Evolutionary conservation across 2,888 invertebrate species (phyloP).

Genomic region (Linnaemya vulpina): DNA sequence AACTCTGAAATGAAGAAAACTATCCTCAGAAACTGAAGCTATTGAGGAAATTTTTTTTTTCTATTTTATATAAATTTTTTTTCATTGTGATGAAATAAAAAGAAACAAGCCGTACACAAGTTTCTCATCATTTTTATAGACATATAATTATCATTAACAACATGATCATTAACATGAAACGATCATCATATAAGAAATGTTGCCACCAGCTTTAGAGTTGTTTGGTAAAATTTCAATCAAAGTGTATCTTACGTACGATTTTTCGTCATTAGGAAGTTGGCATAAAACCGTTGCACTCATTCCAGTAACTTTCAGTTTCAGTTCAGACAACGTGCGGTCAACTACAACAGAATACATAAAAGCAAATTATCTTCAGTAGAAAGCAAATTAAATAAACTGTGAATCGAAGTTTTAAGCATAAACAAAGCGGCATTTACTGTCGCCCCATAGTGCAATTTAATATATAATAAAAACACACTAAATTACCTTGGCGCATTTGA

Average conservation of each 20-base stretch:
- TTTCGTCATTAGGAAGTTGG: constrained; percentile 78
- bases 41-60: constrained; percentile 18
- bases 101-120: background rate
- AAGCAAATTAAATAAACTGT: constrained; percentile 2
- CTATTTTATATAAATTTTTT: background rate
- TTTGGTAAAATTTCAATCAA: constrained; percentile 30
- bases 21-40: constrained; percentile 39
- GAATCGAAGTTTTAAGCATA: background rate
- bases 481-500: background rate
- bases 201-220: constrained; percentile 57
- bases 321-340: constrained; percentile 76
- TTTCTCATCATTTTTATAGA: constrained; percentile 39
- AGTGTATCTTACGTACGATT: constrained; percentile 26
- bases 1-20: background rate
- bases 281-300: constrained; percentile 80
- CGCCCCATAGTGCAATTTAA: constrained; percentile 18
- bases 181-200: constrained; percentile 39
- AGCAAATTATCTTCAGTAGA: constrained; percentile 14
- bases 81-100: constrained; percentile 29
- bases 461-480: constrained; percentile 9
- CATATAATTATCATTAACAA: constrained; percentile 41
- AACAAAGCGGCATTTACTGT: constrained; percentile 42
- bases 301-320: constrained; percentile 81
- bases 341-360: constrained; percentile 54
- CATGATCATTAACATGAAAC: constrained; percentile 31